These are phyloP conservation scores for Tupaia chinensis DNA, from an alignment of 2,113 vertebrate genomes.

Conservation along the genomic window DNA sequence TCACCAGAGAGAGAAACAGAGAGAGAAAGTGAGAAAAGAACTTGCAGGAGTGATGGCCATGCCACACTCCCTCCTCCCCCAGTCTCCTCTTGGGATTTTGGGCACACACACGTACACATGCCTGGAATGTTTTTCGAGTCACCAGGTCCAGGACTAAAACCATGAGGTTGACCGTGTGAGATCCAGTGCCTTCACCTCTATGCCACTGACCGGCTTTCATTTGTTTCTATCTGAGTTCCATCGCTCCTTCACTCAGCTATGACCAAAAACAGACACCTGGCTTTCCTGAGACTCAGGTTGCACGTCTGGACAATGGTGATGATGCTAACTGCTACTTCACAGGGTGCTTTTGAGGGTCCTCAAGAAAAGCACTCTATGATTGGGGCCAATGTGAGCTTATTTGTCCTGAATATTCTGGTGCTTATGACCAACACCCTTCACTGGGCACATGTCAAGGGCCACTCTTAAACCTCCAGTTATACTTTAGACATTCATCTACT, in stretches of 20 bases:
- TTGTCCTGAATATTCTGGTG: background rate
- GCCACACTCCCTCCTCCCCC: no score
- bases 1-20: no score
- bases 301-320: background rate
- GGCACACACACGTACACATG: no score
- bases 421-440: background rate
- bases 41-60: no score
- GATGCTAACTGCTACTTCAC: background rate
- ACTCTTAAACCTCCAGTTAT: no score
- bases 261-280: background rate
- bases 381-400: background rate
- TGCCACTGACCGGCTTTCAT: no score
- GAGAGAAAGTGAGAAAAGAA: no score
- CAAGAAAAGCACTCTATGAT: background rate
- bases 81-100: no score
- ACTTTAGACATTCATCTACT: background rate
- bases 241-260: background rate
- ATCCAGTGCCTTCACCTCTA: no score
- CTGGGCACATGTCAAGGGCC: rapidly evolving
- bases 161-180: no score
- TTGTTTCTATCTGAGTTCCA: background rate
- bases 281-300: constrained; percentile 17
- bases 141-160: no score
- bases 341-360: background rate
- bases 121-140: no score